phyloP scores from a whole-genome alignment of 1,140 invertebrate species.

The Steinernema feltiae region DNA sequence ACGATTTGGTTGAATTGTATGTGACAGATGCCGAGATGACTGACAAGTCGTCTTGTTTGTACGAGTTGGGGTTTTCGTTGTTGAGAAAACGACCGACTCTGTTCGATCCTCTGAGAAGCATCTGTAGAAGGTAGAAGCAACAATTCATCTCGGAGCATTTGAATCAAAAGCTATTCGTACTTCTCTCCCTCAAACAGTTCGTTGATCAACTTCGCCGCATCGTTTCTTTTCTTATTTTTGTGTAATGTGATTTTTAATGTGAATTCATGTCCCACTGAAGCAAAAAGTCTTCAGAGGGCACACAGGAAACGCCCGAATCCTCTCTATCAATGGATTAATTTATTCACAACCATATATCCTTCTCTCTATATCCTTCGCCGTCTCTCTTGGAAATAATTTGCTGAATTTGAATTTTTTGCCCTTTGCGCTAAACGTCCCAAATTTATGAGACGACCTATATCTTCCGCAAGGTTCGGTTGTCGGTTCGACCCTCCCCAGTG shows the following conservation, averaged over 20 bases:
- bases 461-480: background rate
- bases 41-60: background rate
- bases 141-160: too few relatives aligned
- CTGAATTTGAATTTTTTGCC: background rate
- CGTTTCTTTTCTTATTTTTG: background rate
- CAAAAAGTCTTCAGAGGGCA: background rate
- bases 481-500: background rate
- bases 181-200: too few relatives aligned
- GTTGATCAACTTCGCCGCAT: background rate
- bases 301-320: background rate
- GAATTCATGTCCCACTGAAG: conserved; percentile 1
- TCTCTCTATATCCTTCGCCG: too few relatives aligned
- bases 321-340: background rate
- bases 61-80: too few relatives aligned
- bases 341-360: conserved; percentile 1
- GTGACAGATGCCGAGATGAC: background rate
- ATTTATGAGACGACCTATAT: background rate
- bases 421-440: background rate
- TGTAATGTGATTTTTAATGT: conserved; percentile 10
- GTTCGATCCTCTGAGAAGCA: too few relatives aligned
- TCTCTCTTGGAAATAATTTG: background rate
- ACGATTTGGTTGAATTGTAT: conserved; percentile 7
- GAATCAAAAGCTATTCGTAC: too few relatives aligned
- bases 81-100: too few relatives aligned
- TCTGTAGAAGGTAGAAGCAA: too few relatives aligned